Conservation (phyloP, 2,888 invertebrate genomes). For the Netelia fuscicornis region DNA sequence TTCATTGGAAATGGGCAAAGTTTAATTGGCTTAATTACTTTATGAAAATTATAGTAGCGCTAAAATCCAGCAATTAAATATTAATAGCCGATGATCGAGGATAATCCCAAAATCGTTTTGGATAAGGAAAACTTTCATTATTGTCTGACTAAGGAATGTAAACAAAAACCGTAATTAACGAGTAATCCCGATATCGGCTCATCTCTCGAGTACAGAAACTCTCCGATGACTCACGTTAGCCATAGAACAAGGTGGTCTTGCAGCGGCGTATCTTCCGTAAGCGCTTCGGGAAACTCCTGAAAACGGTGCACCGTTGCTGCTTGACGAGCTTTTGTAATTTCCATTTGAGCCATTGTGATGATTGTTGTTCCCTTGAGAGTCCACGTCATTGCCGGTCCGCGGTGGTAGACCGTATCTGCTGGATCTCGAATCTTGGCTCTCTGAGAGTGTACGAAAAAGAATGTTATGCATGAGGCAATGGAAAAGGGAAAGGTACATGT, state of each 20-base stretch:
- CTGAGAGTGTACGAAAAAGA: conserved; percentile 68
- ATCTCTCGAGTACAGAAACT: conserved; percentile 7
- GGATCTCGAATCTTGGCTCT: conserved; percentile 75
- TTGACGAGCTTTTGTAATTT: conserved; percentile 66
- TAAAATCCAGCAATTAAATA: background rate
- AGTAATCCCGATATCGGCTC: background rate
- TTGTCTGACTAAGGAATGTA: background rate
- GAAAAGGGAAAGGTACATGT: background rate
- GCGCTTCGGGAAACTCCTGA: conserved; percentile 75
- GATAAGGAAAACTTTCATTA: background rate
- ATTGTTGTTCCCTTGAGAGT: conserved; percentile 69
- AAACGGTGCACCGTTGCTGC: conserved; percentile 78
- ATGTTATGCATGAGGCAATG: background rate
- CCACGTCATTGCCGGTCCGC: conserved; percentile 71
- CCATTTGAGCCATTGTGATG: conserved; percentile 73
- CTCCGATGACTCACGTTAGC: conserved; percentile 86
- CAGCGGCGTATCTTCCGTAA: conserved; percentile 88
- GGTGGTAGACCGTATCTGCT: conserved; percentile 77
- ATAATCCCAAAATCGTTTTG: background rate
- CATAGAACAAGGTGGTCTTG: conserved; percentile 89
- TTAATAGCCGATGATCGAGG: no score
- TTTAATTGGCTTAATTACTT: background rate
- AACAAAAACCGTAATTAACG: no score
- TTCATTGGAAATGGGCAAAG: background rate
- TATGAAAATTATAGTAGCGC: background rate